phyloP scores from a whole-genome alignment of 2,888 invertebrate genomes.

The Xanthia icteritia region DNA sequence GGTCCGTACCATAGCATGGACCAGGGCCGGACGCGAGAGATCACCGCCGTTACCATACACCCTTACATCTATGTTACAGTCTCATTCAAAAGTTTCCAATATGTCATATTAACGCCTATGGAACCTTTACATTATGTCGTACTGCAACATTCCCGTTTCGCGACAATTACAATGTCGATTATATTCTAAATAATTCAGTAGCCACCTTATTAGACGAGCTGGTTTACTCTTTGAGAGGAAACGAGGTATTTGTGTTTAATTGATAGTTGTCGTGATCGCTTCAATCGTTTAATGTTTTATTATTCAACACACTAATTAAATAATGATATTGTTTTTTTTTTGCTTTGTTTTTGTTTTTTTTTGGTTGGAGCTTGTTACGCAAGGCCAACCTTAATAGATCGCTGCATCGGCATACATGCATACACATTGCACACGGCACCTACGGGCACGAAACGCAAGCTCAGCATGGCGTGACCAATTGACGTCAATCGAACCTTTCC shows the following conservation, averaged over 20 bases:
- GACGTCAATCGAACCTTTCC: no score
- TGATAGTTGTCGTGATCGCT: conserved; percentile 3
- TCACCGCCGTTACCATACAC: no score
- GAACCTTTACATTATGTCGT: neutral
- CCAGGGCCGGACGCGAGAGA: no score
- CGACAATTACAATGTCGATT: conserved; percentile 15
- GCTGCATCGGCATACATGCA: no score
- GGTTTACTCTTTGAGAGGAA: neutral
- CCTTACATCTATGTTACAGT: no score
- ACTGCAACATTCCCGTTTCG: neutral
- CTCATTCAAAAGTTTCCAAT: neutral
- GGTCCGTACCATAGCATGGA: no score
- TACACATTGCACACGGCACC: no score
- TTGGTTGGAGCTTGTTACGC: no score
- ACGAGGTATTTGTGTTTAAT: neutral
- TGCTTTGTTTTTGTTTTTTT: neutral
- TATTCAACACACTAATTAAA: neutral
- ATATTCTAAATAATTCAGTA: conserved; percentile 46
- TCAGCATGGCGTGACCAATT: no score
- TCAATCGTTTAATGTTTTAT: neutral
- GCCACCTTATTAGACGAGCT: conserved; percentile 9
- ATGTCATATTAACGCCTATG: neutral
- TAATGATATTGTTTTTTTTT: neutral
- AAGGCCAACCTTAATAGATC: no score
- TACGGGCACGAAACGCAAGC: no score